Base-by-base conservation (phyloP, 2,113 vertebrate species). In the Bubo scandiacus region DNA sequence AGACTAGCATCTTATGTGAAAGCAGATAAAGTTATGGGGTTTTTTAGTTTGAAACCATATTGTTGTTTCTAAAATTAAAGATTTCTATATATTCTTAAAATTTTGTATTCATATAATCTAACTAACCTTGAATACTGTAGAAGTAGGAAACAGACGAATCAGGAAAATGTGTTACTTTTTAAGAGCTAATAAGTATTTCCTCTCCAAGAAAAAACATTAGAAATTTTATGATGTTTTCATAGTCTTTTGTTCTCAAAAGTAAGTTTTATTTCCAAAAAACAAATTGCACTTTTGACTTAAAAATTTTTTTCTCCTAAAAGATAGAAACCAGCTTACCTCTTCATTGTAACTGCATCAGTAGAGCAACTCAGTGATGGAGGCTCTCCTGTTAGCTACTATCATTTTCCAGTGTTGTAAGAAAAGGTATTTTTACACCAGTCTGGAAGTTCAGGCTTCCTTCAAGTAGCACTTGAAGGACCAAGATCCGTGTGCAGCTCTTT, bases 331-430 rank as follows among this genome's bases (percentile, higher is more conserved):
- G 10, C 17, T 90, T n/a, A 38, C 7, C 7, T 84, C 34, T 90
- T 71, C 38, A 30, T 54, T 0, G 0, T 52, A 43, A 57, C 16
- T 16, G 19, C 4, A 5, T 25, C 63, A 34, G 15, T 9, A 45
- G 25, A 72, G 8, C 45, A 36, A 22, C 10, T 58, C 47, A 19
- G 40, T 45, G 45, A 61, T 14, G 5, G 40, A 71, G 58, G 27
- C 6, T 65, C 5, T 77, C 47, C 38, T 55, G 20, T 14, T 32
- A 61, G 29, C 22, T 80, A 58, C 22, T 58, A 4, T 30, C 6
- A 1, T 25, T 66, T 90, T 81, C 25, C 57, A 66, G 10, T 8
- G 8, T 23, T 63, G 21, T 23, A 34, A 30, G 34, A 40, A 88
- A 66, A 70, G 3, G 2, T 63, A 10, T 32, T 78, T 75, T 45